Evolutionary conservation across 2,888 invertebrate species (phyloP).

Genomic region (Bembecia ichneumoniformis): DNA sequence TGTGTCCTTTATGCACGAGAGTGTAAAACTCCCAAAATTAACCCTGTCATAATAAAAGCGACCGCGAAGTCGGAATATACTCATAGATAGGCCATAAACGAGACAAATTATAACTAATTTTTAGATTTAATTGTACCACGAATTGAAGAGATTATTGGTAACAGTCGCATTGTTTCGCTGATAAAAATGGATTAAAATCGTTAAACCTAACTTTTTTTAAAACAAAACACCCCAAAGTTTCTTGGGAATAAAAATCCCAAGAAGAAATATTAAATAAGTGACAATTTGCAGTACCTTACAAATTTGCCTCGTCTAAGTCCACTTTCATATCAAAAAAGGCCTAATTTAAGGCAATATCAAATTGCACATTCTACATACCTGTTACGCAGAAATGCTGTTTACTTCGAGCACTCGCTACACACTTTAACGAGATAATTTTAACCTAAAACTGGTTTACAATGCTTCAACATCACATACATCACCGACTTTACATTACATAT

Average conservation of each 20-base stretch:
- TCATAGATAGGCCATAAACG: neutral
- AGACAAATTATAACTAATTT: too few relatives aligned
- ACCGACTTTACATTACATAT: slow-evolving; percentile 35
- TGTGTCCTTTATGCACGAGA: neutral
- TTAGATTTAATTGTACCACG: too few relatives aligned
- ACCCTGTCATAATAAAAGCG: slow-evolving; percentile 47
- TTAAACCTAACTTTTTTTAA: too few relatives aligned
- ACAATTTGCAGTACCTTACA: too few relatives aligned
- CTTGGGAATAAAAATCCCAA: too few relatives aligned
- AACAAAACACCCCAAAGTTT: too few relatives aligned
- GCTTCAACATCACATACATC: slow-evolving; percentile 51
- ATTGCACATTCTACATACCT: slow-evolving; percentile 45
- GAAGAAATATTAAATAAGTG: too few relatives aligned
- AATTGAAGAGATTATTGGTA: too few relatives aligned
- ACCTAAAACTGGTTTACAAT: slow-evolving; percentile 46
- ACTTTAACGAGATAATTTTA: slow-evolving; percentile 47
- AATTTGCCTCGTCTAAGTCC: too few relatives aligned
- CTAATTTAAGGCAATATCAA: neutral
- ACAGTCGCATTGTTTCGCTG: too few relatives aligned
- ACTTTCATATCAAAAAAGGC: neutral
- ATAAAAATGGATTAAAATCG: too few relatives aligned
- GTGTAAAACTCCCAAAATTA: slow-evolving; percentile 26
- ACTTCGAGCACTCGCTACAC: slow-evolving; percentile 51
- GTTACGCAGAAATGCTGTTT: slow-evolving; percentile 36
- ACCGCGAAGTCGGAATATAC: neutral